Conservation (phyloP, 2,113 vertebrate species). For the Illadopsis cleaveri region DNA sequence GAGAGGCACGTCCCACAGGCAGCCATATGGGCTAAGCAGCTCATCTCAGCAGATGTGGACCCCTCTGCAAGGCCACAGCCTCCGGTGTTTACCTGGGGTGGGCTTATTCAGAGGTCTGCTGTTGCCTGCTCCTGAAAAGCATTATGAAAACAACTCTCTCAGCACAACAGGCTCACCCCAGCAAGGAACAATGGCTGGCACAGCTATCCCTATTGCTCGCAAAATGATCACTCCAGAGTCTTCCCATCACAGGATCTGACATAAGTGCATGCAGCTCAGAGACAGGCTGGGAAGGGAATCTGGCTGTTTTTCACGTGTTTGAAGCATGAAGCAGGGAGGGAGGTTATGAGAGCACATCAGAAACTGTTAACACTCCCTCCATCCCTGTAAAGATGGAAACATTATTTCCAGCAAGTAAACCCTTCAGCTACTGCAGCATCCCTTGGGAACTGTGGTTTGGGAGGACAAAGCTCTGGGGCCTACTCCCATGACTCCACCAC, state of each 20-base stretch:
- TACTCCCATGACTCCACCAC: not conserved
- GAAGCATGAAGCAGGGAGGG: not conserved
- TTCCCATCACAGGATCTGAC: not conserved
- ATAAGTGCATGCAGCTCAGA: not conserved
- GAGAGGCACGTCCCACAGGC: not conserved
- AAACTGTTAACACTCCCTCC: not conserved
- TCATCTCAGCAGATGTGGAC: not conserved
- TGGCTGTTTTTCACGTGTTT: not conserved
- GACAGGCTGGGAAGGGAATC: not conserved
- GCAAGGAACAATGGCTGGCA: constrained; percentile 30
- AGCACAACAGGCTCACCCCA: not conserved
- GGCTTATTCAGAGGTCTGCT: not conserved
- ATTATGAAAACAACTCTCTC: not conserved
- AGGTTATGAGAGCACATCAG: not conserved
- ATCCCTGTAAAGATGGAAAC: not conserved
- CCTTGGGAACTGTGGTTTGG: not conserved
- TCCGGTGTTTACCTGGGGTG: not conserved
- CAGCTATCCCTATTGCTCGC: not conserved
- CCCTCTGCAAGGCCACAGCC: not conserved
- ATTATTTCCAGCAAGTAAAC: not conserved
- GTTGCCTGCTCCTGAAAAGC: not conserved
- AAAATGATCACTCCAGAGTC: not conserved
- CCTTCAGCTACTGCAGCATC: not conserved
- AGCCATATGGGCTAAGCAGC: rapidly evolving
- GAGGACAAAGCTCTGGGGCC: not conserved